Evolutionary conservation across 92 coral and sea anemone species (phyloP).

Genomic region (Bergia puertoricense): DNA sequence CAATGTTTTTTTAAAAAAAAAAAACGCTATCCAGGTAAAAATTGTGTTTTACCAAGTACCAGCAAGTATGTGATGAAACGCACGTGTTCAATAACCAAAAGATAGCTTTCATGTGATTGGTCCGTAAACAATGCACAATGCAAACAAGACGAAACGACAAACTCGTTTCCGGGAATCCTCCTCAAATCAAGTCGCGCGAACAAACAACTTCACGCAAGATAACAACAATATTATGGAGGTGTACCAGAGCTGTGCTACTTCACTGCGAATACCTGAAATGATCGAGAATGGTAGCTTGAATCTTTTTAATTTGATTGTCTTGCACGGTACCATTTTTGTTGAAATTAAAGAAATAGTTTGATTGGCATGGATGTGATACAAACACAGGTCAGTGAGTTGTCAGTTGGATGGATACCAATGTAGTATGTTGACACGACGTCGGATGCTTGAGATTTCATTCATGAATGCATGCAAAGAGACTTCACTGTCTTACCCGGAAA

Average conservation of each 20-base stretch:
- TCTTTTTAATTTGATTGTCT: neutral
- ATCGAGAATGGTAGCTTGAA: neutral
- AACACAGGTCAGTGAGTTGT: neutral
- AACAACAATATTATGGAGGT: neutral
- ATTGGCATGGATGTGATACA: neutral
- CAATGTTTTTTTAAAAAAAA: too few species aligned
- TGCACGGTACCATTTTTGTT: too few species aligned
- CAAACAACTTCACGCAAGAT: neutral
- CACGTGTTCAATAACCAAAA: neutral
- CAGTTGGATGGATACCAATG: too few species aligned
- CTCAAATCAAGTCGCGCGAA: neutral
- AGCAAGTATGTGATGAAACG: neutral
- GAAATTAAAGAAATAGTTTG: neutral
- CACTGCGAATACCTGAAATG: neutral
- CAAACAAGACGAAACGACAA: neutral
- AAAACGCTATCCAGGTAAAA: too few species aligned
- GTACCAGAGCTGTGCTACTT: too few species aligned
- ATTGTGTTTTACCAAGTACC: too few species aligned
- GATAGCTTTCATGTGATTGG: constrained; percentile 10
- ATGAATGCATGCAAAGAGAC: too few species aligned
- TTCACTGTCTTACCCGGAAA: too few species aligned
- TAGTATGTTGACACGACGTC: neutral
- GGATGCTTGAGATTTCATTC: neutral
- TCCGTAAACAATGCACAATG: neutral
- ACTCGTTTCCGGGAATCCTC: neutral